Base-by-base conservation (phyloP, 2,113 vertebrate species). In the Passerina amoena region DNA sequence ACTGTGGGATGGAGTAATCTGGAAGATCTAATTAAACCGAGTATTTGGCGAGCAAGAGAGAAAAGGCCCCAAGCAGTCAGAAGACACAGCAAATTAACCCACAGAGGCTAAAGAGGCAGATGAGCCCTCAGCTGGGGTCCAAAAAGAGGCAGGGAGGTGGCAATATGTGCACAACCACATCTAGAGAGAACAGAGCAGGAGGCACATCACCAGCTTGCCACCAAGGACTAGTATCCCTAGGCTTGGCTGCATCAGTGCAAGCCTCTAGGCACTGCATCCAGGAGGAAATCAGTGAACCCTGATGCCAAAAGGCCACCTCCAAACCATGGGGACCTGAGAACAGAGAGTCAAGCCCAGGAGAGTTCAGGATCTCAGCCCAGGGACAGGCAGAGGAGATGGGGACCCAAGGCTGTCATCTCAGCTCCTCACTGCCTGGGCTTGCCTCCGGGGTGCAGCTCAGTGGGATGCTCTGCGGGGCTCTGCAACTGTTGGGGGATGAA, bases 11-110 rank as follows among this genome's bases (percentile, higher is more conserved):
- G 37, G 86, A 73, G 38, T 84, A 28, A 44, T 87, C 33, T 85
- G 63, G 71, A 95, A 91, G 61, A 91, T 33, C 85, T 72, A 81
- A 78, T 76, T 89, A 83, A 93, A 82, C 40, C 23, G 15, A 30
- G 31, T 63, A 35, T 45, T 66, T 82, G 61, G 60, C 0, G 0
- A 96, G 35, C 23, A 60, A 85, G 22, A 40, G 18, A 3, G 10
- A 9, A 21, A 57, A 86, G 35, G 10, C 25, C 5, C 40, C 54
- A 47, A 86, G 57, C 71, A 70, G 47, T 77, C 60, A 53, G 44
- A 79, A 53, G 65, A 54, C 84, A 69, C 17, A 79, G 50, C 31
- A 53, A 82, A 79, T 86, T 50, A 72, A 81, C 20, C 18, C 56
- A 72, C 48, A 82, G 75, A 79, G 72, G 21, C 37, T 76, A 17